phyloP scores from a whole-genome alignment of 2,888 invertebrate species.

The Spilarctia lutea region DNA sequence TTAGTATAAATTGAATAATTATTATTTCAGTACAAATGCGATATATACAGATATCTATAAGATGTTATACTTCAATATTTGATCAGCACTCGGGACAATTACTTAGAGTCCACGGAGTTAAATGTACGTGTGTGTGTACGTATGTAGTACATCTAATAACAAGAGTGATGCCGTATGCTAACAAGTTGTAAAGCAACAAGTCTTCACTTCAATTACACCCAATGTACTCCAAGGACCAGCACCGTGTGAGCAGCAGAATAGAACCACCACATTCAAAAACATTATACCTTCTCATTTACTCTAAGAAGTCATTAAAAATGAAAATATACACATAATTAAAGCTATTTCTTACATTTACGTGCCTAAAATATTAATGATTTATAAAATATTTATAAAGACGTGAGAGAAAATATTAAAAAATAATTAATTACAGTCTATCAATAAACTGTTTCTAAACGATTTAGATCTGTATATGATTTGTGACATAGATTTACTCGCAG shows the following conservation, averaged over 20 bases:
- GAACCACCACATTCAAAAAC: background rate
- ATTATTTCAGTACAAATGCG: too few relatives aligned
- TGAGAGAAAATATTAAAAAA: background rate
- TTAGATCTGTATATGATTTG: background rate
- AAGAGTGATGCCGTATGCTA: conserved; percentile 11
- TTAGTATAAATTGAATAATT: too few relatives aligned
- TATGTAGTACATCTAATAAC: conserved; percentile 28
- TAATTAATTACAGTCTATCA: background rate
- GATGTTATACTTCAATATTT: background rate
- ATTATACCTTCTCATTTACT: background rate
- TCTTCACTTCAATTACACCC: conserved; percentile 17
- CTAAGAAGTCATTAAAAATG: background rate
- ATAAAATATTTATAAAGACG: background rate
- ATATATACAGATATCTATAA: too few relatives aligned
- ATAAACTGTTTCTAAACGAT: background rate
- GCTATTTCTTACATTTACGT: background rate
- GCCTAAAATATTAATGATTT: background rate
- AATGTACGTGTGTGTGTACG: background rate
- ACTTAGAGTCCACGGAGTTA: background rate
- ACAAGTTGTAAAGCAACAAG: conserved; percentile 44
- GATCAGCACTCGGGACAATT: background rate
- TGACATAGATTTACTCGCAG: background rate
- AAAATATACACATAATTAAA: background rate
- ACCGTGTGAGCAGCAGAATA: background rate
- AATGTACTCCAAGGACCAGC: background rate